Conservation (phyloP, 2,797 vertebrate genomes). For the Peromyscus aztecus region DNA sequence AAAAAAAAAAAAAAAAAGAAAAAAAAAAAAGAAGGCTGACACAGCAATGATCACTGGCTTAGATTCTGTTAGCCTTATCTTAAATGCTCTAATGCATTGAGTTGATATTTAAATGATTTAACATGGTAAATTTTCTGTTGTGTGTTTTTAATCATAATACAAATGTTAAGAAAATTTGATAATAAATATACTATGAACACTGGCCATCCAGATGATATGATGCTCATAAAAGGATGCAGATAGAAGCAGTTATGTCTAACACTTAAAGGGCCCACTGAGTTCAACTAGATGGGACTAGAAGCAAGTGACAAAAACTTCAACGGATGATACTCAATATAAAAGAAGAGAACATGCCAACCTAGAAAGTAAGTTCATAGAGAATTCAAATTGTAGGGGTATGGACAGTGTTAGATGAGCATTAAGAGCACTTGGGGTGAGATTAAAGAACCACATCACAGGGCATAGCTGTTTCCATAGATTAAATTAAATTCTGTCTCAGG, state of each 20-base stretch:
- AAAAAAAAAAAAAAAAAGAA: too few species aligned
- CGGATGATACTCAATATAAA: neutral
- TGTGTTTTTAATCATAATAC: neutral
- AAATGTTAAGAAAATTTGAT: neutral
- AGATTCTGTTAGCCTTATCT: neutral
- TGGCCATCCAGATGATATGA: neutral
- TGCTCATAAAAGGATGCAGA: neutral
- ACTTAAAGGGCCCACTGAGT: neutral
- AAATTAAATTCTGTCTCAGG: conserved; percentile 2
- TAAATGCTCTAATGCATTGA: neutral
- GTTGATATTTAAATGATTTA: neutral
- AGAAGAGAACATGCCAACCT: neutral
- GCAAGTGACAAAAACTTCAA: neutral
- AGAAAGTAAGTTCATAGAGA: neutral
- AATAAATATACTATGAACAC: neutral
- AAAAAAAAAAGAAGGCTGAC: neutral
- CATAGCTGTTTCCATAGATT: neutral
- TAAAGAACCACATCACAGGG: neutral
- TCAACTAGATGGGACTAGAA: neutral
- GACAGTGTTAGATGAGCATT: neutral
- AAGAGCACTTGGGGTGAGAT: neutral
- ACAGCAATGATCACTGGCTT: neutral
- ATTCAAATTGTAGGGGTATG: neutral
- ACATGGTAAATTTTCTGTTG: neutral
- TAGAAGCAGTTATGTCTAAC: neutral